Conservation (phyloP, 2,113 vertebrate genomes). For the Phalacrocorax brasilianus region DNA sequence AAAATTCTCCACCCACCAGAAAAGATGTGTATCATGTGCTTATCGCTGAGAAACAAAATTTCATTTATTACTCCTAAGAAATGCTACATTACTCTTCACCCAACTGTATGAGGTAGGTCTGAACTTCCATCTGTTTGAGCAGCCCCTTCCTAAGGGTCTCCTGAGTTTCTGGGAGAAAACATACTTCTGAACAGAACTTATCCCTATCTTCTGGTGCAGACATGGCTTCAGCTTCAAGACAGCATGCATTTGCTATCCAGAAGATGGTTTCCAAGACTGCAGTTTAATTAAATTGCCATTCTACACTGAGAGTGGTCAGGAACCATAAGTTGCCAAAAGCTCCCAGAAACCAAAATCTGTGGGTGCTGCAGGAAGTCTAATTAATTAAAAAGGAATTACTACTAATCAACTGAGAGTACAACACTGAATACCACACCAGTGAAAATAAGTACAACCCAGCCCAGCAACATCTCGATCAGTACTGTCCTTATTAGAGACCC, state of each 20-base stretch:
- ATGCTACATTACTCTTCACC: background rate
- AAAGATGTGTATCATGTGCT: background rate
- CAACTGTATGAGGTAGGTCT: background rate
- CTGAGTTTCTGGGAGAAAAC: no score
- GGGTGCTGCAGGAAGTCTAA: background rate
- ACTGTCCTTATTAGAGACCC: background rate
- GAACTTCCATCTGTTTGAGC: background rate
- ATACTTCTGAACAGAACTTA: background rate
- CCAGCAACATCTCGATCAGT: background rate
- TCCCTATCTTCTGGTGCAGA: background rate
- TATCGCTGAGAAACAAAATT: background rate
- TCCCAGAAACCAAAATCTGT: background rate
- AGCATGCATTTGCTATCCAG: background rate
- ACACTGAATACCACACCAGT: background rate
- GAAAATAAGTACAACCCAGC: background rate
- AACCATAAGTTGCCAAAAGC: background rate
- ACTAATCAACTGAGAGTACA: background rate
- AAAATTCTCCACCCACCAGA: background rate
- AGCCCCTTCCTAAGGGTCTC: background rate
- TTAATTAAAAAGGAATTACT: background rate
- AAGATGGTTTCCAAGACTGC: background rate
- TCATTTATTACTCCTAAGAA: background rate
- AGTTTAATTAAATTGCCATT: background rate
- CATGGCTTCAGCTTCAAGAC: background rate
- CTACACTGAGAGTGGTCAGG: background rate